These are phyloP conservation scores for Molanna angustata DNA, from an alignment of 2,888 invertebrate genomes.

Conservation along the genomic window DNA sequence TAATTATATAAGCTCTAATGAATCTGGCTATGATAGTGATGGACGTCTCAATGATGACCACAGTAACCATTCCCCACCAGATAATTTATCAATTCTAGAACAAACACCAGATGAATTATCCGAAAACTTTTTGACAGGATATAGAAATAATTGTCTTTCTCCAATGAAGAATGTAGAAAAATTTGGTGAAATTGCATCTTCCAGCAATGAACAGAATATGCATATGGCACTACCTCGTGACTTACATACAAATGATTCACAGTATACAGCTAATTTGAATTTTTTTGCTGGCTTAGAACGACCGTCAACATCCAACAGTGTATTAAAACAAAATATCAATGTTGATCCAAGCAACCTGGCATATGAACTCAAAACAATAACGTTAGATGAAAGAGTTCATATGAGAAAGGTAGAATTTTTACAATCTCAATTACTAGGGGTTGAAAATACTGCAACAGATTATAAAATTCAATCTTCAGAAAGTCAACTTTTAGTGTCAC, in stretches of 20 bases:
- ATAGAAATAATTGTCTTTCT: slow-evolving; percentile 36
- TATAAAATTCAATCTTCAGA: slow-evolving; percentile 41
- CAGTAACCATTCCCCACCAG: slow-evolving; percentile 55
- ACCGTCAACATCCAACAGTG: slow-evolving; percentile 24
- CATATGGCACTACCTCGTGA: slow-evolving; percentile 16
- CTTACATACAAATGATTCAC: not conserved
- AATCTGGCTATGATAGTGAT: slow-evolving; percentile 81
- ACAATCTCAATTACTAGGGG: slow-evolving; percentile 48
- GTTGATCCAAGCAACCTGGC: slow-evolving; percentile 49
- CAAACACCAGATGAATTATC: slow-evolving; percentile 39
- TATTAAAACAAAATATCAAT: slow-evolving; percentile 42
- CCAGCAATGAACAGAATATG: slow-evolving; percentile 32
- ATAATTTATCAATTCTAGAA: slow-evolving; percentile 51
- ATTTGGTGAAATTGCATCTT: not conserved
- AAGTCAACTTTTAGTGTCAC: slow-evolving; percentile 40
- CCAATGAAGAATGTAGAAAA: slow-evolving; percentile 4
- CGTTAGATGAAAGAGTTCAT: slow-evolving; percentile 52
- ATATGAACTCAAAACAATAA: slow-evolving; percentile 49
- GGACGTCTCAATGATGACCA: slow-evolving; percentile 60
- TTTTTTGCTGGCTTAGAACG: no score
- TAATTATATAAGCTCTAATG: slow-evolving; percentile 78
- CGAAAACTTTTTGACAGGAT: no score
- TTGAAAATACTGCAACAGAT: slow-evolving; percentile 41
- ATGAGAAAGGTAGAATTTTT: slow-evolving; percentile 52
- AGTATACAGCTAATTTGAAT: not conserved